Evolutionary conservation across 2,888 invertebrate genomes (phyloP).

Genomic region (Gortyna flavago): DNA sequence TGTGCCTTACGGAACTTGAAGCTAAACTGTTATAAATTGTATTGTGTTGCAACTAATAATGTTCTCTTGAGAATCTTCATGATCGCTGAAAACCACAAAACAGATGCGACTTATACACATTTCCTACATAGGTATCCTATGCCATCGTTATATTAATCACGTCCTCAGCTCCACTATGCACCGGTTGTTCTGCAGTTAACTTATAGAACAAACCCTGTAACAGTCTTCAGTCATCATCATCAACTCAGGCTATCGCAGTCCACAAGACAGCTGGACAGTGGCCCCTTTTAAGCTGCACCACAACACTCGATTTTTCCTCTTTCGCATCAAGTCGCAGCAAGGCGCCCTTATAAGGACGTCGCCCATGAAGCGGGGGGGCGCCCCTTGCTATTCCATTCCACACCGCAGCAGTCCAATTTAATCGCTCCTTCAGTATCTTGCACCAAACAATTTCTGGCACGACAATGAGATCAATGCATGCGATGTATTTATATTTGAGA

Average conservation of each 20-base stretch:
- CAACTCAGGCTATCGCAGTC: too few relatives aligned
- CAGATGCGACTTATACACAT: too few relatives aligned
- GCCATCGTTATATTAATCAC: not conserved
- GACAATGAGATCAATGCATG: constrained; percentile 81
- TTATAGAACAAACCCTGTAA: not conserved
- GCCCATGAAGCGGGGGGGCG: too few relatives aligned
- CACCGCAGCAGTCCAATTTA: not conserved
- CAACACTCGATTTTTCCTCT: not conserved
- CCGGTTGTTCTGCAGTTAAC: not conserved
- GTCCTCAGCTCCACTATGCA: not conserved
- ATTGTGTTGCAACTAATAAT: not conserved
- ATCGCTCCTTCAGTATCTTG: constrained; percentile 63
- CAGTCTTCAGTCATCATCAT: not conserved
- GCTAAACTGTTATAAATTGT: not conserved
- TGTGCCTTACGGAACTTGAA: not conserved
- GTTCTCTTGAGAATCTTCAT: not conserved
- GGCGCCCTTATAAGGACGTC: not conserved
- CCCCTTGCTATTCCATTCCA: not conserved
- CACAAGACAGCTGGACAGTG: not conserved
- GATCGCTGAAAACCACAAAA: not conserved
- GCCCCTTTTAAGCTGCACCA: not conserved
- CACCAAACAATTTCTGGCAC: constrained; percentile 77
- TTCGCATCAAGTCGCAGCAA: not conserved
- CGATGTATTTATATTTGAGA: constrained; percentile 74
- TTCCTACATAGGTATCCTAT: not conserved